Evolutionary conservation across 2,113 vertebrate genomes (phyloP).

Genomic region (Elaphurus davidianus): DNA sequence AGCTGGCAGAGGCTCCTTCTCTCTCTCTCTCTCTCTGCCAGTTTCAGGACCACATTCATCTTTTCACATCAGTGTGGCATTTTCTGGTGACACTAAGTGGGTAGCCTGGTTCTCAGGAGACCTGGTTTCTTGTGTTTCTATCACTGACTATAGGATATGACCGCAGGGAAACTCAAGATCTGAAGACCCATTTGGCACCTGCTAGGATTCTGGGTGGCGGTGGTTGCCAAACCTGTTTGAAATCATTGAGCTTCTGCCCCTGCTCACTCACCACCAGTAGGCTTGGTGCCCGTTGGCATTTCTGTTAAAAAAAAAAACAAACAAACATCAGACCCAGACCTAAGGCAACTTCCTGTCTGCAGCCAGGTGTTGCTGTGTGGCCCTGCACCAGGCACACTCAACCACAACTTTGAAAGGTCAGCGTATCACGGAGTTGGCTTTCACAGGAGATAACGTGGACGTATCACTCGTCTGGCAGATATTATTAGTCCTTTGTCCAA

Average conservation of each 20-base stretch:
- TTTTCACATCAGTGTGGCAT: not conserved
- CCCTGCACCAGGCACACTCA: accelerated
- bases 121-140: not conserved
- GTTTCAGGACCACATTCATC: accelerated
- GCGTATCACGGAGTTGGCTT: accelerated
- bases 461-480: not conserved
- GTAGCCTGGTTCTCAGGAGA: not conserved
- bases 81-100: not conserved
- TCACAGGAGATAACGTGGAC: not conserved
- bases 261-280: not conserved
- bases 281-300: not conserved
- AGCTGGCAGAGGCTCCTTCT: not conserved
- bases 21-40: accelerated
- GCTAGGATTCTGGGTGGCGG: accelerated
- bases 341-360: not conserved
- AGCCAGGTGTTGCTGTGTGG: not conserved
- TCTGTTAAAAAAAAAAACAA: not conserved
- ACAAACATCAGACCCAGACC: not conserved
- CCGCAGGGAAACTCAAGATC: not conserved
- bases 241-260: not conserved
- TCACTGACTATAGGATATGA: not conserved
- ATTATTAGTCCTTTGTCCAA: not conserved
- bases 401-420: accelerated
- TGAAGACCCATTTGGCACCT: not conserved
- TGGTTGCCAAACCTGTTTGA: not conserved